phyloP scores from a whole-genome alignment of 2,888 invertebrate genomes.

The Idaea biselata region DNA sequence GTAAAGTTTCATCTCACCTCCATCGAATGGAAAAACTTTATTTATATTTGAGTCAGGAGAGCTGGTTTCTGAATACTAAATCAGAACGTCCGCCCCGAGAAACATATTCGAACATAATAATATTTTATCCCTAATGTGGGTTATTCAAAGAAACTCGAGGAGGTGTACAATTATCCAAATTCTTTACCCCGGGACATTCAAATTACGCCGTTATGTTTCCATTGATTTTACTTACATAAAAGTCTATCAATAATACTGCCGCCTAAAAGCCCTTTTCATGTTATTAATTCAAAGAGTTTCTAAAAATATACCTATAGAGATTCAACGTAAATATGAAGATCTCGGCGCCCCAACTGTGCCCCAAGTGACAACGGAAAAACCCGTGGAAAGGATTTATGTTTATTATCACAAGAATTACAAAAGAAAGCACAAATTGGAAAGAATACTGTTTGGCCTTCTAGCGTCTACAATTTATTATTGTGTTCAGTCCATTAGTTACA shows the following conservation, averaged over 20 bases:
- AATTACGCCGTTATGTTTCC: neutral
- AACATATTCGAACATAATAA: conserved; percentile 28
- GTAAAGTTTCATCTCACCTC: conserved; percentile 62
- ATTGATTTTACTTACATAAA: neutral
- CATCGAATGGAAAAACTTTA: conserved; percentile 71
- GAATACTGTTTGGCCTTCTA: conserved; percentile 48
- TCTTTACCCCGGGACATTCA: conserved; percentile 9
- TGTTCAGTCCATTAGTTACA: conserved; percentile 50
- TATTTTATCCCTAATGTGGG: conserved; percentile 35
- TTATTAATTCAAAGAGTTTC: conserved; percentile 21
- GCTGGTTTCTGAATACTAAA: conserved; percentile 70
- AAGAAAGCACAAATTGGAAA: conserved; percentile 48
- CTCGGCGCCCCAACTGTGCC: conserved; percentile 21
- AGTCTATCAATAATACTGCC: neutral
- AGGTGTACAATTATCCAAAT: conserved; percentile 23
- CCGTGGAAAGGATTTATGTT: conserved; percentile 40
- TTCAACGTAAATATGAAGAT: conserved; percentile 36
- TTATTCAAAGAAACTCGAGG: conserved; percentile 24
- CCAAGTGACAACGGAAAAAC: conserved; percentile 33
- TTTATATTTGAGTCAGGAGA: conserved; percentile 70
- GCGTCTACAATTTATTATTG: conserved; percentile 53
- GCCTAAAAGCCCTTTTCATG: conserved; percentile 15
- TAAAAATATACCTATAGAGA: conserved; percentile 26
- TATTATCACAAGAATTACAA: conserved; percentile 43
- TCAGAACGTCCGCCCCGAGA: conserved; percentile 47